phyloP scores from a whole-genome alignment of 2,113 vertebrate genomes.

The Oryctolagus cuniculus region DNA sequence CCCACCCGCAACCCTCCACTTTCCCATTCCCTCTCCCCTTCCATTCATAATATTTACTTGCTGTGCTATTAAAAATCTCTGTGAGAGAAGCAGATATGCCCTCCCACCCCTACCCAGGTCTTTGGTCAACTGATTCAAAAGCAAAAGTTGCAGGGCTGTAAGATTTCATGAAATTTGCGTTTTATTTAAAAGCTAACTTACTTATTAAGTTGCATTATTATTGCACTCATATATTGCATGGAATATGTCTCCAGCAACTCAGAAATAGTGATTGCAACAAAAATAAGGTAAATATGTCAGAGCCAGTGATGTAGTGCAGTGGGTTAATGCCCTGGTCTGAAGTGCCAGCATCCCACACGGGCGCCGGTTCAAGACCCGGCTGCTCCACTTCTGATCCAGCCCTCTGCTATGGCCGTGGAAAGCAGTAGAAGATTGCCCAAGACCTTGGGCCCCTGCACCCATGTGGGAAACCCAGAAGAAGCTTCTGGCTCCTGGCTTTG shows the following conservation, averaged over 20 bases:
- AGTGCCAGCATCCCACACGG: too few species aligned
- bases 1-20: too few species aligned
- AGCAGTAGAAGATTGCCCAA: too few species aligned
- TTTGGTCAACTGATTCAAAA: slow-evolving; percentile 87
- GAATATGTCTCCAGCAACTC: slow-evolving; percentile 86
- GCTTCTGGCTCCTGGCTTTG: too few species aligned
- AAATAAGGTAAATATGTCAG: slow-evolving; percentile 77
- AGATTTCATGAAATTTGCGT: slow-evolving; percentile 75
- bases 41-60: slow-evolving; percentile 62
- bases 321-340: too few species aligned
- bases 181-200: slow-evolving; percentile 86
- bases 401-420: too few species aligned
- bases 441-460: too few species aligned
- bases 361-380: too few species aligned
- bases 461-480: too few species aligned
- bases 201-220: slow-evolving; percentile 87
- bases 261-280: slow-evolving; percentile 85
- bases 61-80: slow-evolving; percentile 85
- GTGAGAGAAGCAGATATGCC: slow-evolving; percentile 84
- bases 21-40: too few species aligned
- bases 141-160: slow-evolving; percentile 80
- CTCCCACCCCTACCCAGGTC: slow-evolving; percentile 54
- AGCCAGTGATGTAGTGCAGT: too few species aligned
- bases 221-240: slow-evolving; percentile 88
- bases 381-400: too few species aligned